A percentile compares a stretch with the other conserved stretches of the same genome.
These are phyloP conservation scores for Torymus texanus DNA, from an alignment of 2,888 invertebrate genomes.

Conservation along the genomic window DNA sequence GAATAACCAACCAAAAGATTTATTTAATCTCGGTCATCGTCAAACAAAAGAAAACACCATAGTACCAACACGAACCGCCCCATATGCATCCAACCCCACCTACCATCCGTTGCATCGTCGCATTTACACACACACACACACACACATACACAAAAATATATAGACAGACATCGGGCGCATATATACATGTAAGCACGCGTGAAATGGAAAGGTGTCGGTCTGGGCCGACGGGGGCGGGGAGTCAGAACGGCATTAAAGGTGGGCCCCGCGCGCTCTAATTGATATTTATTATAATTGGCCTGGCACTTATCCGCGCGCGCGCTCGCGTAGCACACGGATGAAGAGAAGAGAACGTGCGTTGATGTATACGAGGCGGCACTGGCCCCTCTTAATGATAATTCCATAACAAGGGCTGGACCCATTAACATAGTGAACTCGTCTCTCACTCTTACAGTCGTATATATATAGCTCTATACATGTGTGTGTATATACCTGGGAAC, in stretches of 20 bases:
- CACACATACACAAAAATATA: too few species aligned
- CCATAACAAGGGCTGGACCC: slow-evolving; percentile 67
- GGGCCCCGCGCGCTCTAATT: slow-evolving; percentile 68
- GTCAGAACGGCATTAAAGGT: slow-evolving; percentile 39
- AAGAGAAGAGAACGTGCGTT: slow-evolving; percentile 57
- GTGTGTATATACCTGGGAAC: slow-evolving; percentile 13
- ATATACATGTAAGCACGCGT: neutral
- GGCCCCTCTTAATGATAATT: slow-evolving; percentile 61
- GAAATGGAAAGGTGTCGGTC: slow-evolving; percentile 50
- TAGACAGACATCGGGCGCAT: neutral
- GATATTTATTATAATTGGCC: slow-evolving; percentile 75
- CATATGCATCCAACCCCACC: neutral
- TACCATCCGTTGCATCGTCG: neutral
- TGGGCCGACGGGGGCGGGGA: neutral
- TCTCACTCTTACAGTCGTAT: slow-evolving; percentile 26
- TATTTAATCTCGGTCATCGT: too few species aligned
- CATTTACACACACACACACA: too few species aligned
- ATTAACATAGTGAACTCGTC: slow-evolving; percentile 65
- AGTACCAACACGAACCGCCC: neutral
- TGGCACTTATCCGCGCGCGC: slow-evolving; percentile 66
- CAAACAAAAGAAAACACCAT: neutral
- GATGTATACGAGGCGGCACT: slow-evolving; percentile 51
- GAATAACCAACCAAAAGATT: too few species aligned
- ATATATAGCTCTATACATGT: neutral
- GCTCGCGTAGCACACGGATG: neutral